Conservation (phyloP, 2,888 invertebrate species). For the Eupeodes latifasciatus region DNA sequence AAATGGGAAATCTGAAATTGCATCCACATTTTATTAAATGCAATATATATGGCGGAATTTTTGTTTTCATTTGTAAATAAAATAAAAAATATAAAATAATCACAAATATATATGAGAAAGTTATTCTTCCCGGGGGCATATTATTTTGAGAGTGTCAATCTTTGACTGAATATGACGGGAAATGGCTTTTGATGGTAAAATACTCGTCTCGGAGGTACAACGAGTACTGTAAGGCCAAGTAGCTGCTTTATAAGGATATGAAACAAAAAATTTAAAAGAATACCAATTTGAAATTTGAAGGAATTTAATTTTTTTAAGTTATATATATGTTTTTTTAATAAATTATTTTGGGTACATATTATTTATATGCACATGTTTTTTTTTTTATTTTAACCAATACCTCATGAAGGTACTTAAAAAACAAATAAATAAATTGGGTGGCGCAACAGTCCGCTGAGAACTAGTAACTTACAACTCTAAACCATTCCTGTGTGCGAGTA, state of each 20-base stretch:
- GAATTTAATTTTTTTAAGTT: no score
- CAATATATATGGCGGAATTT: slow-evolving; percentile 28
- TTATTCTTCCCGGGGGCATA: slow-evolving; percentile 22
- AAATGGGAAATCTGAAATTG: slow-evolving; percentile 56
- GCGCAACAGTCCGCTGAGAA: no score
- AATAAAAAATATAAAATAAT: slow-evolving; percentile 14
- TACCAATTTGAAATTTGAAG: no score
- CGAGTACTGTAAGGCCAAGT: neutral
- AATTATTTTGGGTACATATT: no score
- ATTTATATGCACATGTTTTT: no score
- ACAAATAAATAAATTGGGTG: no score
- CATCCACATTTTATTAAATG: slow-evolving; percentile 63
- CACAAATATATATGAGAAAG: slow-evolving; percentile 19
- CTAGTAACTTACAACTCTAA: no score
- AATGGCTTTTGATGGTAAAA: neutral
- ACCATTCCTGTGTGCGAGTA: no score
- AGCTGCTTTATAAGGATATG: neutral
- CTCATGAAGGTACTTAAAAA: no score
- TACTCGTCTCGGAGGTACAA: no score
- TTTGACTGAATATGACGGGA: slow-evolving; percentile 29
- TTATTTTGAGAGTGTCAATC: slow-evolving; percentile 59
- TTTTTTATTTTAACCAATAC: no score
- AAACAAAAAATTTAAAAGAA: neutral
- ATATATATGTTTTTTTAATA: no score
- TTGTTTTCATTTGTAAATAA: neutral